These are phyloP conservation scores for Eumacrocentrus americanus DNA, from an alignment of 2,888 invertebrate genomes.

Conservation along the genomic window DNA sequence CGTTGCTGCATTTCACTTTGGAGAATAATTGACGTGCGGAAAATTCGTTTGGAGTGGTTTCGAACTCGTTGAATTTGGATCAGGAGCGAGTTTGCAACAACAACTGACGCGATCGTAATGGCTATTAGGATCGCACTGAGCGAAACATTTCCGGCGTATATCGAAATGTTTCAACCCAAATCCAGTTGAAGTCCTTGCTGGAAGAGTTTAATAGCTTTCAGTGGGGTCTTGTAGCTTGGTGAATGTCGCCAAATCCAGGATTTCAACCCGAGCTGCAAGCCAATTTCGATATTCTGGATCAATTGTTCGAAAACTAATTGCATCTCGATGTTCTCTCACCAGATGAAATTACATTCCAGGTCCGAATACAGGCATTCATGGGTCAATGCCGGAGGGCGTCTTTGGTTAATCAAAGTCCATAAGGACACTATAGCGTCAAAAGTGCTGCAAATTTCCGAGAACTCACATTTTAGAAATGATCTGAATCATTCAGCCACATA, in stretches of 20 bases:
- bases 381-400: too few species aligned
- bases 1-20: background rate
- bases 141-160: slow-evolving; percentile 21
- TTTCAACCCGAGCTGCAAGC: background rate
- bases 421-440: too few species aligned
- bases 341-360: too few species aligned
- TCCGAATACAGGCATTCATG: too few species aligned
- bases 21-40: background rate
- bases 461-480: too few species aligned
- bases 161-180: slow-evolving; percentile 11
- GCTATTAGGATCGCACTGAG: slow-evolving; percentile 35
- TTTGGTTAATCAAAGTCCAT: too few species aligned
- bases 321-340: too few species aligned
- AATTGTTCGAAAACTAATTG: background rate
- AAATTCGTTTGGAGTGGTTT: slow-evolving; percentile 5
- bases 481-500: too few species aligned
- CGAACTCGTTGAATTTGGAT: slow-evolving; percentile 8
- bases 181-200: slow-evolving; percentile 32
- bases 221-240: slow-evolving; percentile 24
- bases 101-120: slow-evolving; percentile 31
- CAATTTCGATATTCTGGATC: slow-evolving; percentile 1
- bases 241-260: background rate
- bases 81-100: slow-evolving; percentile 20
- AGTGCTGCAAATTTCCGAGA: too few species aligned
- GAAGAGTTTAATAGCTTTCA: slow-evolving; percentile 38